These are phyloP conservation scores for Antheraea mylitta DNA, from an alignment of 1,140 invertebrate species.

Conservation along the genomic window DNA sequence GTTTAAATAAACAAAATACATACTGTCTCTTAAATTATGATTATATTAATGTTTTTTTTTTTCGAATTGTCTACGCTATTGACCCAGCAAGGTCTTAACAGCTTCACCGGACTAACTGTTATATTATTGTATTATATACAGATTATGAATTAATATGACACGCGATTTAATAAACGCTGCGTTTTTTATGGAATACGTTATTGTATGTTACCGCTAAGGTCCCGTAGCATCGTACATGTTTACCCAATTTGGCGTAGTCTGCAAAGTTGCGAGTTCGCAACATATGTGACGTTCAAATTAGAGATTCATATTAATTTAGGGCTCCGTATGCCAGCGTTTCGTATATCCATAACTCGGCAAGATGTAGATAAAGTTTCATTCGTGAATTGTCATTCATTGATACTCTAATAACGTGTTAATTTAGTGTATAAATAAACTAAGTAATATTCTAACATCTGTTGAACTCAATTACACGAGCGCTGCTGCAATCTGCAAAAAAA, in stretches of 20 bases:
- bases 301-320: slow-evolving; percentile 76
- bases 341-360: not conserved
- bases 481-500: too few species aligned
- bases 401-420: not conserved
- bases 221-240: slow-evolving; percentile 63
- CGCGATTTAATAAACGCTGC: not conserved
- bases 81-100: too few species aligned
- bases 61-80: too few species aligned
- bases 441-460: not conserved
- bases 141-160: not conserved
- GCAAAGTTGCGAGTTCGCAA: slow-evolving; percentile 72
- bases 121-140: too few species aligned
- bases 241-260: slow-evolving; percentile 76
- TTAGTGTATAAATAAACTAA: not conserved
- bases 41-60: too few species aligned
- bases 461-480: too few species aligned
- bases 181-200: not conserved
- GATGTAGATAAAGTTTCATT: not conserved
- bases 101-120: too few species aligned
- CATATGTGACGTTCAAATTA: slow-evolving; percentile 73
- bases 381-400: not conserved
- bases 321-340: slow-evolving; percentile 50
- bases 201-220: slow-evolving; percentile 32
- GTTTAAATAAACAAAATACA: too few species aligned
- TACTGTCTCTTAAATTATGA: too few species aligned